These are phyloP conservation scores for Thunnus thynnus DNA, from an alignment of 2,113 vertebrate species.

Conservation along the genomic window DNA sequence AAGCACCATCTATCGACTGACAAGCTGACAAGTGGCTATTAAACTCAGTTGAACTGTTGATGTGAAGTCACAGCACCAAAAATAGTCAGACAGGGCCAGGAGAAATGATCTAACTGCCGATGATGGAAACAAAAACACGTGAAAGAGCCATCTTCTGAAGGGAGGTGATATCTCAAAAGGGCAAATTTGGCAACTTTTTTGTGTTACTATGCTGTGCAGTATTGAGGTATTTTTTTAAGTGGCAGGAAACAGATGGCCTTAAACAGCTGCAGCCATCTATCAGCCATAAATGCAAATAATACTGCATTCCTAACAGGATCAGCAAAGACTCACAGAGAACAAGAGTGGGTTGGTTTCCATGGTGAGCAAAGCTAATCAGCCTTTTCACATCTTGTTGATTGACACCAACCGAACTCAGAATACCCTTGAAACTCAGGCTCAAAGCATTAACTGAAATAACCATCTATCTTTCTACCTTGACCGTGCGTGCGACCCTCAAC, in stretches of 20 bases:
- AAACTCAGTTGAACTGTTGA: conserved; percentile 60
- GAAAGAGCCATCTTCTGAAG: not conserved
- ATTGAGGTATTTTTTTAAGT: conserved; percentile 34
- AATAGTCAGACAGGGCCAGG: not conserved
- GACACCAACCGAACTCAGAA: conserved; percentile 42
- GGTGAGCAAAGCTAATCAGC: conserved; percentile 61
- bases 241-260: conserved; percentile 59
- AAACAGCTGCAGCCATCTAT: conserved; percentile 47
- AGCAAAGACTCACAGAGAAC: conserved; percentile 22
- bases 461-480: conserved; percentile 50
- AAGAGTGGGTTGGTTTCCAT: conserved; percentile 66
- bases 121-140: conserved; percentile 17
- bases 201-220: conserved; percentile 32
- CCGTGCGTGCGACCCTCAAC: conserved; percentile 25
- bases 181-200: conserved; percentile 33
- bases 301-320: conserved; percentile 6
- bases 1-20: conserved; percentile 55
- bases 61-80: conserved; percentile 32
- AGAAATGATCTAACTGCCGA: conserved; percentile 23
- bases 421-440: conserved; percentile 23
- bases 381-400: conserved; percentile 49
- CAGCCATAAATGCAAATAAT: conserved; percentile 13
- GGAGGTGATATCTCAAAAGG: conserved; percentile 35
- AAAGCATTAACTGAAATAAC: conserved; percentile 29
- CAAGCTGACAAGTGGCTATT: conserved; percentile 70